A percentile compares a stretch with the other conserved stretches of the same genome.
Evolutionary conservation across 2,888 invertebrate species (phyloP).

Genomic region (Rambutsinella grinnellia): DNA sequence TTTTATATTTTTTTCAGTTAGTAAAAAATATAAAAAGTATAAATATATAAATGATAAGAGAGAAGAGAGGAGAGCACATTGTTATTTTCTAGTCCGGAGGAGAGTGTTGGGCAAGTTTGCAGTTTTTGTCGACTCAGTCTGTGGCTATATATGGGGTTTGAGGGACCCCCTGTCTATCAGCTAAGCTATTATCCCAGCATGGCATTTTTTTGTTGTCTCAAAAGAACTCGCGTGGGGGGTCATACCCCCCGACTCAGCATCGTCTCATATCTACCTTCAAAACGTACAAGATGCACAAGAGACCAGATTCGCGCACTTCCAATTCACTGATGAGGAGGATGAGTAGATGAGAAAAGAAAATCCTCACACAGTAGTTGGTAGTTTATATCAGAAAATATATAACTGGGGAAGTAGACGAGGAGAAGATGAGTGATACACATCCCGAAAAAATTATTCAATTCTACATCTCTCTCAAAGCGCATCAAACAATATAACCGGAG

Average conservation of each 20-base stretch:
- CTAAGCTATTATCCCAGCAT: slow-evolving; percentile 67
- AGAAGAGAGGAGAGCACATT: slow-evolving; percentile 38
- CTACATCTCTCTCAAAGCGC: slow-evolving; percentile 34
- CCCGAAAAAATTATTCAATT: slow-evolving; percentile 21
- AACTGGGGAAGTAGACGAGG: slow-evolving; percentile 16
- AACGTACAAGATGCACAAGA: not conserved
- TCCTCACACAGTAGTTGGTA: slow-evolving; percentile 67
- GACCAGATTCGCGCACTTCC: slow-evolving; percentile 65
- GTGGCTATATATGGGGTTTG: slow-evolving; percentile 67
- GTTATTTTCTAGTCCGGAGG: slow-evolving; percentile 48
- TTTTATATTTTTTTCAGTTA: slow-evolving; percentile 45
- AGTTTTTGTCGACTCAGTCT: slow-evolving; percentile 67
- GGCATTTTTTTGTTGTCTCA: slow-evolving; percentile 67
- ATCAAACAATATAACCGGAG: slow-evolving; percentile 45
- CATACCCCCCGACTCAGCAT: slow-evolving; percentile 59
- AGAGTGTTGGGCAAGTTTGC: slow-evolving; percentile 67
- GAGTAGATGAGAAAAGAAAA: slow-evolving; percentile 48
- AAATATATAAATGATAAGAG: slow-evolving; percentile 41
- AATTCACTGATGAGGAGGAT: not conserved
- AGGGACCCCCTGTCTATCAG: slow-evolving; percentile 67
- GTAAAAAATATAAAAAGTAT: slow-evolving; percentile 45
- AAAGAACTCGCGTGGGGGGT: slow-evolving; percentile 67
- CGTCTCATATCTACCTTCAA: slow-evolving; percentile 37
- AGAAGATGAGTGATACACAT: not conserved
- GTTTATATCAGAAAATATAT: slow-evolving; percentile 58